These are phyloP conservation scores for Onthophagus taurus DNA, from an alignment of 1,140 invertebrate species.

Conservation along the genomic window DNA sequence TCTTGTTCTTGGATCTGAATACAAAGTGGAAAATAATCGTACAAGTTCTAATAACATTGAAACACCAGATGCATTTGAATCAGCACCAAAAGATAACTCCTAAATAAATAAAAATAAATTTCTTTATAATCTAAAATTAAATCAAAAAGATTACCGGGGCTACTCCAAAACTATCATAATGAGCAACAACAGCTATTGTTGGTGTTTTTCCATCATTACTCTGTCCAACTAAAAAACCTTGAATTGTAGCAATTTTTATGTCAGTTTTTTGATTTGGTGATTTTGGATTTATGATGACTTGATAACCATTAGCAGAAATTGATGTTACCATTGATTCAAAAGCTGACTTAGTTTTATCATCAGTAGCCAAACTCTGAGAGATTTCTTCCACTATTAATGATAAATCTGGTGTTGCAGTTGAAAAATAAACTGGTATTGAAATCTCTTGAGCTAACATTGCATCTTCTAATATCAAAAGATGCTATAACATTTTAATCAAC, in stretches of 20 bases:
- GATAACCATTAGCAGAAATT: conserved; percentile 87
- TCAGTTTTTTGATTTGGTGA: conserved; percentile 63
- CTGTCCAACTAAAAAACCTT: conserved; percentile 77
- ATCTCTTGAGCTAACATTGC: conserved; percentile 72
- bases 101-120: conserved; percentile 33
- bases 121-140: conserved; percentile 11
- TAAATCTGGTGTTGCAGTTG: conserved; percentile 61
- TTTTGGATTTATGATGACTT: conserved; percentile 66
- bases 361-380: conserved; percentile 35
- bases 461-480: conserved; percentile 72
- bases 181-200: conserved; percentile 81
- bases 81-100: conserved; percentile 76
- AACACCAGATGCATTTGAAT: conserved; percentile 91
- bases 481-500: conserved; percentile 38
- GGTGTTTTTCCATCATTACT: conserved; percentile 70
- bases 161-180: conserved; percentile 85
- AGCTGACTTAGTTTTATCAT: conserved; percentile 52
- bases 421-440: conserved; percentile 84
- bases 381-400: conserved; percentile 69
- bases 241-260: conserved; percentile 70
- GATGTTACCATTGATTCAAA: conserved; percentile 72
- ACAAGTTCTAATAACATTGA: conserved; percentile 81
- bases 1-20: conserved; percentile 67
- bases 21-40: conserved; percentile 85
- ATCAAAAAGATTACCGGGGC: conserved; percentile 60